These are phyloP conservation scores for Cheirogaleus major DNA, from an alignment of 2,797 vertebrate genomes.

Conservation along the genomic window DNA sequence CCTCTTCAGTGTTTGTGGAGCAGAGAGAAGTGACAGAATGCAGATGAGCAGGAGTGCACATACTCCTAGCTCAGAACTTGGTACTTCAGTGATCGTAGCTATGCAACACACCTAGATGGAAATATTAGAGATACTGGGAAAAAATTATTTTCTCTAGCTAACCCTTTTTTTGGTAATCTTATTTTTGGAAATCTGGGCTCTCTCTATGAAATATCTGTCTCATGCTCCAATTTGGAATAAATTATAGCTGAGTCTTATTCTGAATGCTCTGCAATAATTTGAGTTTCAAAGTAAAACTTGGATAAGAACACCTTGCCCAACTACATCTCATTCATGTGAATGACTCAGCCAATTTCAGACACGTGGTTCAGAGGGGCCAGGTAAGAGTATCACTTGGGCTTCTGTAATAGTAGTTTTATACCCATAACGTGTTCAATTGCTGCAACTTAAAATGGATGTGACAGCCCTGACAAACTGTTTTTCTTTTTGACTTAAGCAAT, in stretches of 20 bases:
- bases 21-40: slow-evolving; percentile 19
- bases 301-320: neutral
- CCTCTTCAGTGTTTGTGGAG: slow-evolving; percentile 34
- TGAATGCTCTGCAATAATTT: neutral
- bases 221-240: neutral
- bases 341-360: neutral
- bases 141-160: neutral
- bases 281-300: neutral
- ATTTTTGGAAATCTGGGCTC: slow-evolving; percentile 13
- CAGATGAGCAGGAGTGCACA: neutral
- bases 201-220: neutral
- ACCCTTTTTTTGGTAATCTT: neutral
- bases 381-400: neutral
- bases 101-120: neutral
- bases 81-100: neutral
- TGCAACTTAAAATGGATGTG: neutral
- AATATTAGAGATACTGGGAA: neutral
- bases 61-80: neutral
- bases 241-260: neutral
- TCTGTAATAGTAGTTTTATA: neutral
- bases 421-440: neutral
- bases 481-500: slow-evolving; percentile 30
- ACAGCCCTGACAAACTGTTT: neutral
- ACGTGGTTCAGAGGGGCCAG: neutral
- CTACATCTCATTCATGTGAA: neutral